Percentiles rank a stretch among this genome's conserved stretches.
Conservation (phyloP, 2,888 invertebrate species). For the Pemphredon lugubris region DNA sequence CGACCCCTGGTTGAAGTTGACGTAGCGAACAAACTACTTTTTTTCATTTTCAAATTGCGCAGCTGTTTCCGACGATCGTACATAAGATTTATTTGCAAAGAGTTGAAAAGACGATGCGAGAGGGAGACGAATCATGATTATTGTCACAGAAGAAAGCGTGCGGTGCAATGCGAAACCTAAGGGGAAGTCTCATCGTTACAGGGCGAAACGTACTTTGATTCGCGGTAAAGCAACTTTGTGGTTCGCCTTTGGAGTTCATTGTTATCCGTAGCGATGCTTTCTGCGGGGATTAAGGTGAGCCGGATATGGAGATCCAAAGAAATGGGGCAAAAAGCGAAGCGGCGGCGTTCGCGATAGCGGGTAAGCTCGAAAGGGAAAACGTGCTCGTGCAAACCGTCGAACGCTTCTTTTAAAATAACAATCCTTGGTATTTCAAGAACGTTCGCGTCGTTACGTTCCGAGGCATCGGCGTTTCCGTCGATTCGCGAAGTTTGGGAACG, state of each 20-base stretch:
- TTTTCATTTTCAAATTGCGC: too few species aligned
- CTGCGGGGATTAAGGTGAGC: conserved; percentile 14
- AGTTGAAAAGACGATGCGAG: too few species aligned
- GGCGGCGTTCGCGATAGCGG: neutral
- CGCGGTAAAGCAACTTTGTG: conserved; percentile 1
- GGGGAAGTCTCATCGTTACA: neutral
- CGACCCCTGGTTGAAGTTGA: too few species aligned
- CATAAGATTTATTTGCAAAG: too few species aligned
- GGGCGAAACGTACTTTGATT: conserved; percentile 3
- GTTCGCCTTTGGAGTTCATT: conserved; percentile 12
- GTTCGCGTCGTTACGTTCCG: neutral
- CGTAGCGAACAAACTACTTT: too few species aligned
- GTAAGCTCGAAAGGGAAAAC: neutral
- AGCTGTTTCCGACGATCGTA: too few species aligned
- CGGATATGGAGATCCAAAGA: neutral
- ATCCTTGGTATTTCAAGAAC: neutral
- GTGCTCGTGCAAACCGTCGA: neutral
- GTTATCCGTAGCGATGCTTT: conserved; percentile 17
- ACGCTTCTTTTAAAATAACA: conserved; percentile 8
- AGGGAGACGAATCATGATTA: too few species aligned
- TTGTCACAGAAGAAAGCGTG: too few species aligned
- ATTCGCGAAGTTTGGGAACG: neutral
- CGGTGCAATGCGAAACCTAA: neutral
- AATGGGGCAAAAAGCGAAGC: neutral
- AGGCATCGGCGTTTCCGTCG: neutral